Base-by-base conservation (phyloP, 2,113 vertebrate genomes). In the Cephalopholis sonnerati region DNA sequence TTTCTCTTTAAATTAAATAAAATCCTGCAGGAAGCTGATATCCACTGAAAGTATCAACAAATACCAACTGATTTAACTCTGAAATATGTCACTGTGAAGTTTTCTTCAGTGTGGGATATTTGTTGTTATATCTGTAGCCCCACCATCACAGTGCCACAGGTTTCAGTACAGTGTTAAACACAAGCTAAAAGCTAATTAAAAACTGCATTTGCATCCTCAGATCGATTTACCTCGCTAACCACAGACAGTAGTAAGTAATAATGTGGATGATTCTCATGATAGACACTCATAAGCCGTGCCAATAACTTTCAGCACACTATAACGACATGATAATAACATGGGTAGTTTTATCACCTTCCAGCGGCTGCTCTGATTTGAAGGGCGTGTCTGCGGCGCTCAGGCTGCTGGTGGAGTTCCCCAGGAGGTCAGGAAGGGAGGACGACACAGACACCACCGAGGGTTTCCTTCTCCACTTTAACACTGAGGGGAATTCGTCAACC, bases 391-490 rank as follows among this genome's bases (percentile, higher is more conserved):
- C 86, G 5, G 96, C 12, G 0, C 93, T 96, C 93, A 97, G 93
- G 90, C 95, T 95, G 94, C 95, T 93, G 84, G 93, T 87, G 0
- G 97, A 96, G 55, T 94, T 90, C 20, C 94, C 96, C 90, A 97
- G 94, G 84, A 97, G 93, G 59, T 97, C 96, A 0, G 96, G 97
- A 29, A 97, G 96, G 0, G 97, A 96, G 75, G 97, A 95, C 3
- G 97, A 96, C 73, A 96, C 89, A 0, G 97, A 96, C 10, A 93
- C 81, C 0, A 95, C 95, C 0, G 97, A 97, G 12, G 96, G 95
- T 92, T 97, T 98, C 89, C 97, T 95, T 66, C 95, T 93, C 97
- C 97, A 99, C 85, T 99, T 99, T 88, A 97, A 86, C 86, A 95
- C 94, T 17, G 96, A 94, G 4, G 93, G 94, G 72, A 94, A 96